phyloP scores from a whole-genome alignment of 2,797 vertebrate genomes.

The Eulemur mongoz region DNA sequence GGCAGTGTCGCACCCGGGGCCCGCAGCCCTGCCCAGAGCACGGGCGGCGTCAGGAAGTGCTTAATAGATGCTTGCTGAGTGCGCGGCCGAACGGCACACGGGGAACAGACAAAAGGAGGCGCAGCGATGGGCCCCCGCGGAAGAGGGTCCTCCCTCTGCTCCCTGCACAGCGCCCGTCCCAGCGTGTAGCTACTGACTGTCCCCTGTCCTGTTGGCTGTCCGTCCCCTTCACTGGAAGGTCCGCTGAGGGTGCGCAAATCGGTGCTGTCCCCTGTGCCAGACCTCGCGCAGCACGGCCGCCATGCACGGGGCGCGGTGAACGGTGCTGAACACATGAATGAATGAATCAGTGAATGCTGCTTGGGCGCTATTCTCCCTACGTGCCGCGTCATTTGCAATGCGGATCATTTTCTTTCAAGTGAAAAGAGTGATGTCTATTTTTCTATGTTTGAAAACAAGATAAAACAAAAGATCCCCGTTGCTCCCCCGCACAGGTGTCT shows the following conservation, averaged over 20 bases:
- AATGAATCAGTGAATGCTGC: no score
- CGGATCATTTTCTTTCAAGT: not conserved
- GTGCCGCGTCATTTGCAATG: not conserved
- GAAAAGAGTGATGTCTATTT: not conserved
- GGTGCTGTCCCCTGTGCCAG: rapidly evolving
- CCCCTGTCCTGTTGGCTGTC: not conserved
- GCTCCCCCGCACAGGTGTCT: not conserved
- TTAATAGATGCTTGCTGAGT: not conserved
- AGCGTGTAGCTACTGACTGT: not conserved
- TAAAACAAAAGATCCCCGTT: not conserved
- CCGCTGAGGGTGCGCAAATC: rapidly evolving
- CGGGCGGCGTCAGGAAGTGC: rapidly evolving
- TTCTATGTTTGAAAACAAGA: not conserved
- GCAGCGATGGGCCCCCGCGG: no score
- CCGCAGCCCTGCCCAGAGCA: rapidly evolving
- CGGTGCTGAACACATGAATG: not conserved
- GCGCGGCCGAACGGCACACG: no score
- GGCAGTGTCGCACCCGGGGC: rapidly evolving
- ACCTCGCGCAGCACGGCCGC: not conserved
- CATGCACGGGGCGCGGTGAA: rapidly evolving
- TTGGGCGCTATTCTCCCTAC: rapidly evolving
- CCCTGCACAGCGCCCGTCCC: not conserved
- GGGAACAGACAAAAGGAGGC: not conserved
- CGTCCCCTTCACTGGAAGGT: rapidly evolving
- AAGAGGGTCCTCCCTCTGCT: no score